Percentiles rank a stretch among this genome's conserved stretches.
phyloP scores from a whole-genome alignment of 2,888 invertebrate species.

The Lacanobia oleracea region DNA sequence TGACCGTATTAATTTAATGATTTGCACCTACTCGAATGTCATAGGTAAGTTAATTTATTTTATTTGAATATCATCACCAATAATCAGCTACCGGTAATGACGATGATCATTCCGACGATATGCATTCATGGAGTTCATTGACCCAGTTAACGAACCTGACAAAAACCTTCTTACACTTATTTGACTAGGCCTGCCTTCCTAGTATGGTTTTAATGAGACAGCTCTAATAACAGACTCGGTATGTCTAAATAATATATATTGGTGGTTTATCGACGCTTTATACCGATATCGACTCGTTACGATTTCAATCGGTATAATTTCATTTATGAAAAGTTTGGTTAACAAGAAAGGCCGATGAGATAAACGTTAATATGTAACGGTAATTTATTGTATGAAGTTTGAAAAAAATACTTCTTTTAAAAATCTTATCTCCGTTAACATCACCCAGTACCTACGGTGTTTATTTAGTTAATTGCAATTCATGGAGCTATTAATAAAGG shows the following conservation, averaged over 20 bases:
- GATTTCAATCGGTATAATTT: slow-evolving; percentile 50
- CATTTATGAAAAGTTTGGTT: slow-evolving; percentile 46
- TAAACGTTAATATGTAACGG: slow-evolving; percentile 41
- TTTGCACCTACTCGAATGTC: slow-evolving; percentile 38
- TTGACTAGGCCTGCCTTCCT: slow-evolving; percentile 54
- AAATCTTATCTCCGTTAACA: background rate
- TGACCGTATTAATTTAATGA: slow-evolving; percentile 60
- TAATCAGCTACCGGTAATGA: slow-evolving; percentile 71
- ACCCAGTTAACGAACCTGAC: slow-evolving; percentile 59
- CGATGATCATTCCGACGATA: slow-evolving; percentile 62
- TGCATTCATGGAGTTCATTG: slow-evolving; percentile 69
- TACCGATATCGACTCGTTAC: slow-evolving; percentile 49
- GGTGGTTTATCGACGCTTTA: slow-evolving; percentile 46
- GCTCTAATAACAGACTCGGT: slow-evolving; percentile 58
- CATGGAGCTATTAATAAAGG: background rate
- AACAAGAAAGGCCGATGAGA: slow-evolving; percentile 28
- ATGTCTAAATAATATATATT: slow-evolving; percentile 52
- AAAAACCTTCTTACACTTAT: slow-evolving; percentile 49
- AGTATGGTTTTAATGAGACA: slow-evolving; percentile 68
- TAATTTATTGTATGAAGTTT: slow-evolving; percentile 23
- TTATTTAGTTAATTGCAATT: background rate
- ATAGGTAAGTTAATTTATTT: slow-evolving; percentile 60
- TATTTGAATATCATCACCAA: slow-evolving; percentile 76
- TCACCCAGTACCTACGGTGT: background rate
- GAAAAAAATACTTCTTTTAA: background rate